Base-by-base conservation (phyloP, 2,888 invertebrate genomes). In the Acronicta leporina region DNA sequence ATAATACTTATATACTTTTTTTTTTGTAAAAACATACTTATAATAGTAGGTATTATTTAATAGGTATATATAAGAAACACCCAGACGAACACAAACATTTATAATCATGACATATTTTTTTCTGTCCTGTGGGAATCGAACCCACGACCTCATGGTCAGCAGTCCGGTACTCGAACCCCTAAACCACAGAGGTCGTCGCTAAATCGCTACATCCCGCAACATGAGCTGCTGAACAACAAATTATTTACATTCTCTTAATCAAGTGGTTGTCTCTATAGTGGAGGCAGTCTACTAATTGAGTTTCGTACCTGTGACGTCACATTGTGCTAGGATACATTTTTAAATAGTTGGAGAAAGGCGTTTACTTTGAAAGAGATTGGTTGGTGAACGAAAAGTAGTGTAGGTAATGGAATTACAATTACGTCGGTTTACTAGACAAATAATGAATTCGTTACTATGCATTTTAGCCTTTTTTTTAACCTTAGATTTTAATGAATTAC, bases 201-300 rank as follows among this genome's bases (percentile, higher is more conserved):
- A 38, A 38, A 38, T 38, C 70, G 68, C 64, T 51, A 11, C 9
- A 9, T 47, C 63, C 58, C 42, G 0, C 25, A 13, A 27, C 73
- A 70, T 63, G 41, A 20, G 43, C 49, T 35, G 0, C 33, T 16
- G 20, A 47, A 53, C 35, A 68, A 67, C 72, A 81, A 82, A 83
- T 83, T 79, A 83, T 81, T 82, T 80, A 82, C 79, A 80, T 80
- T 84, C 74, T 73, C 80, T 77, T 82, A 81, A 82, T 84, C 71
- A 83, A 83, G 80, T 76, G 79, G 76, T 71, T 72, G 67, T 67
- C 71, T 66, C 61, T 63, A 72, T 70, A 72, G 55, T 68, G 61
- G 66, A 80, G 70, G 62, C 68, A 68, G 61, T 73, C 53, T 62
- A 64, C 70, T 82, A 80, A 84, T 84, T 79, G 76, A 80, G 76